Evolutionary conservation across 1,140 invertebrate genomes (phyloP).

Genomic region (Hypsibius dujardini): DNA sequence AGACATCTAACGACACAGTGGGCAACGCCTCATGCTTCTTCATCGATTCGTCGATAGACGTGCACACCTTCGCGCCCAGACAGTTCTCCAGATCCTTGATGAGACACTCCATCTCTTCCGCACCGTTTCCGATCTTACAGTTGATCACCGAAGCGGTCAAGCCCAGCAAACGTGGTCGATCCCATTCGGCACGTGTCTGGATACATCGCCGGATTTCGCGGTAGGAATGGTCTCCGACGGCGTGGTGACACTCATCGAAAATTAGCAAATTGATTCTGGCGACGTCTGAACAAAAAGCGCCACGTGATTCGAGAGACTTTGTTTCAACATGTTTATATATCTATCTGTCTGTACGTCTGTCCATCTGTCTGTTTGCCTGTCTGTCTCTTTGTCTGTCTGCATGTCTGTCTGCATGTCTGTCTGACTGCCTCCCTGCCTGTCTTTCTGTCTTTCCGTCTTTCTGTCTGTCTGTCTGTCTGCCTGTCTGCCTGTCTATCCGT

Average conservation of each 20-base stretch:
- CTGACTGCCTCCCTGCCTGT: too few species aligned
- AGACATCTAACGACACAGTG: background rate
- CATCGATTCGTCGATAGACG: background rate
- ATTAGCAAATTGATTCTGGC: slow-evolving; percentile 57
- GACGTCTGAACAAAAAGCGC: slow-evolving; percentile 34
- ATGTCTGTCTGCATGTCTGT: too few species aligned
- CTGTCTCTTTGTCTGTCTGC: too few species aligned
- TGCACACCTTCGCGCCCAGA: slow-evolving; percentile 14
- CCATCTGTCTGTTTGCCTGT: too few species aligned
- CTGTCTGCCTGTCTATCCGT: too few species aligned
- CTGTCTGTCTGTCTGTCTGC: too few species aligned
- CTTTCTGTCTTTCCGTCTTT: too few species aligned
- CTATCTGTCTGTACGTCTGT: too few species aligned
- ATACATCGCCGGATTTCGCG: slow-evolving; percentile 30
- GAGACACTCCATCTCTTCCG: background rate
- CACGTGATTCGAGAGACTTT: too few species aligned
- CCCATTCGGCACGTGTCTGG: slow-evolving; percentile 18
- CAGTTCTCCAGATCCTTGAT: background rate
- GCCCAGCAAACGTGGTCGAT: slow-evolving; percentile 50
- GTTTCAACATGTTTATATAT: too few species aligned
- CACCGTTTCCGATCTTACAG: slow-evolving; percentile 33
- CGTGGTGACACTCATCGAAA: slow-evolving; percentile 80
- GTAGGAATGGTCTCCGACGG: slow-evolving; percentile 53
- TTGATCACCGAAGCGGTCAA: slow-evolving; percentile 68
- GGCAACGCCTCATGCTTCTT: background rate